Evolutionary conservation across 2,113 vertebrate genomes (phyloP), one percentile per base, ranked within the genome.

Genomic region (Urocynchramus pylzowi): DNA sequence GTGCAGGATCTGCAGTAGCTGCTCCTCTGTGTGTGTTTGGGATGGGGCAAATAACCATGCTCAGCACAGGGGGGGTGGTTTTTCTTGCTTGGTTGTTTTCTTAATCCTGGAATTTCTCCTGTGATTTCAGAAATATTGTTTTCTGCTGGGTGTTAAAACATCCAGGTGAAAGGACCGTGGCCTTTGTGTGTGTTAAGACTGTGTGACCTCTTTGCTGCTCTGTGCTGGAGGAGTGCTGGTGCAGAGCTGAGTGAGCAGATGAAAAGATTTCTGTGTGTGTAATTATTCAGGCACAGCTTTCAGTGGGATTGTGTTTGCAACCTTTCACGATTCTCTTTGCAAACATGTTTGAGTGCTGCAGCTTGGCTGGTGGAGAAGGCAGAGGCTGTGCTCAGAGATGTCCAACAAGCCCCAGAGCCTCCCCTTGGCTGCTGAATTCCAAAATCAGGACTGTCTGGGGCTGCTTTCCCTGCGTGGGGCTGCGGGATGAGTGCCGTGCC

Each of bases 231-330:
- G 41, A 85, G 61, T 44, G 65, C 50, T 93, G 33, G 6, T 67
- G 90, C 86, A 90, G 94, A 61, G 90, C 79, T 76, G 20, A 49
- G 78, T 24, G 68, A 95, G 78, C 69, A 75, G 86, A 84, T 12
- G 86, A 64, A 68, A 94, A 84, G 74, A 69, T 71, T 49, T 52
- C 52, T 42, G n/a, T 33, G 65, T 33, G 24, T 35, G 75, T 3
- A 70, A 44, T 41, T 16, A 33, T 41, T 74, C 80, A 22, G 1
- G 64, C 73, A 53, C 88, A 39, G 63, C 16, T 86, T 73, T 77
- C 54, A 6, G 57, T 6, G 60, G 63, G 33, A 56, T 35, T 22
- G 1, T 20, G 53, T 76, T 70, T 80, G 71, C 90, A 73, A 11
- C 67, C 83, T 41, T 57, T n/a, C 21, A 9, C 0, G 4, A 26